phyloP scores from a whole-genome alignment of 2,797 vertebrate species.

The Lepilemur ruficaudatus region DNA sequence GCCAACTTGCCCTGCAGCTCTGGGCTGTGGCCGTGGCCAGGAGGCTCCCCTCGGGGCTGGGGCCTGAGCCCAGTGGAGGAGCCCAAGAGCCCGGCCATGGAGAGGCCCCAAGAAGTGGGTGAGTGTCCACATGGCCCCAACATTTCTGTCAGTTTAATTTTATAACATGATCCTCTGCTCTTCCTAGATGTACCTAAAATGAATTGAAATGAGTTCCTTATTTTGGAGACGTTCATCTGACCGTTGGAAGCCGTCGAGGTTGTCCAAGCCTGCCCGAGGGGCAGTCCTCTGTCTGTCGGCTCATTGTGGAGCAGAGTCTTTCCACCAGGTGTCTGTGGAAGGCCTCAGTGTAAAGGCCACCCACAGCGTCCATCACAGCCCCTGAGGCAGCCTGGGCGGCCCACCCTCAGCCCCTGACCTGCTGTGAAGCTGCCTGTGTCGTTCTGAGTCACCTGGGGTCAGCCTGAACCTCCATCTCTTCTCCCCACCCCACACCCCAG shows the following conservation, averaged over 20 bases:
- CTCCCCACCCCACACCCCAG: not conserved
- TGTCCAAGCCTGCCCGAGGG: not conserved
- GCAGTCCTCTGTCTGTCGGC: not conserved
- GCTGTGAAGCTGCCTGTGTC: not conserved
- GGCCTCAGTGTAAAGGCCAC: too few relatives aligned
- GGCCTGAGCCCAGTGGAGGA: not conserved
- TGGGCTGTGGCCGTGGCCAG: too few relatives aligned
- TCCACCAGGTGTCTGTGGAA: not conserved
- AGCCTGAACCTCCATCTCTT: not conserved
- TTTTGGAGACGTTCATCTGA: not conserved
- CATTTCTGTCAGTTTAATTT: not conserved
- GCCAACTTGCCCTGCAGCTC: not conserved
- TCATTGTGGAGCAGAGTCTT: not conserved
- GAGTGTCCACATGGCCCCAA: not conserved
- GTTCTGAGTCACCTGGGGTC: not conserved
- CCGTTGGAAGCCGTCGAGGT: rapidly evolving
- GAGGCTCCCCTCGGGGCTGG: not conserved
- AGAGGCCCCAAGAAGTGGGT: not conserved
- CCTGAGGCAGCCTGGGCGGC: not conserved
- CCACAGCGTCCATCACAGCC: not conserved
- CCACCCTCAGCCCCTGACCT: not conserved
- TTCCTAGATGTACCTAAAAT: not conserved
- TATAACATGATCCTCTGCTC: not conserved
- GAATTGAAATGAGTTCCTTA: not conserved
- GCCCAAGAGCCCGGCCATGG: not conserved